phyloP scores from a whole-genome alignment of 2,113 vertebrate species.

The Struthidea cinerea region DNA sequence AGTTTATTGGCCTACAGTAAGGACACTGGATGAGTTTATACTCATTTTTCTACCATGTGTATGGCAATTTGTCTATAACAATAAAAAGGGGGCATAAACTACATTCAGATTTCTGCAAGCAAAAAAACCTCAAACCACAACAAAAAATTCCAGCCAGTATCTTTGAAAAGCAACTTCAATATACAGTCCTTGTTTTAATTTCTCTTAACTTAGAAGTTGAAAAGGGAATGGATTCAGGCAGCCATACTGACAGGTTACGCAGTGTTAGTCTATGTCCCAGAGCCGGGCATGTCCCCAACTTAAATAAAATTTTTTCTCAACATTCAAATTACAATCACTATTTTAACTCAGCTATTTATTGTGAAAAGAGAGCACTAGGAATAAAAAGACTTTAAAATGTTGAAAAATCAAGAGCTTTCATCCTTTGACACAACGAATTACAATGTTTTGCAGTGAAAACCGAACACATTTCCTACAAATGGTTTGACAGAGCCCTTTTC shows the following conservation, averaged over 20 bases:
- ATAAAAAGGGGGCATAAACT: not conserved
- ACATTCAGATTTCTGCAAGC: not conserved
- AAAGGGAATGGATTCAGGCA: not conserved
- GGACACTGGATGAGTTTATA: not conserved
- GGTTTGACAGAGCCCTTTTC: not conserved
- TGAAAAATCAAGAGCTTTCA: not conserved
- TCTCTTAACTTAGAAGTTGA: not conserved
- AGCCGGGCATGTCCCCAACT: not conserved
- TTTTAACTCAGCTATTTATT: not conserved
- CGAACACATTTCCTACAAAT: not conserved
- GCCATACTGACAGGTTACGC: not conserved
- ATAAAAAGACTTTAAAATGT: not conserved
- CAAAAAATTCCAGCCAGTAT: not conserved
- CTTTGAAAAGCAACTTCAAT: not conserved
- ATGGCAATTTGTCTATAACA: not conserved
- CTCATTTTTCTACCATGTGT: not conserved
- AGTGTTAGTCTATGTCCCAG: not conserved
- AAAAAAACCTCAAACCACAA: not conserved
- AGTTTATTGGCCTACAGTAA: not conserved
- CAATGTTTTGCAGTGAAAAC: not conserved
- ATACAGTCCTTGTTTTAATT: not conserved
- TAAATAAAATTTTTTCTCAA: not conserved
- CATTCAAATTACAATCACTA: not conserved
- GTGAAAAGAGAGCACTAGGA: not conserved
- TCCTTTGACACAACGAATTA: not conserved